A percentile compares a stretch with the other conserved stretches of the same genome.
Conservation (phyloP, 2,113 vertebrate genomes). For the Gasterosteus nipponicus region DNA sequence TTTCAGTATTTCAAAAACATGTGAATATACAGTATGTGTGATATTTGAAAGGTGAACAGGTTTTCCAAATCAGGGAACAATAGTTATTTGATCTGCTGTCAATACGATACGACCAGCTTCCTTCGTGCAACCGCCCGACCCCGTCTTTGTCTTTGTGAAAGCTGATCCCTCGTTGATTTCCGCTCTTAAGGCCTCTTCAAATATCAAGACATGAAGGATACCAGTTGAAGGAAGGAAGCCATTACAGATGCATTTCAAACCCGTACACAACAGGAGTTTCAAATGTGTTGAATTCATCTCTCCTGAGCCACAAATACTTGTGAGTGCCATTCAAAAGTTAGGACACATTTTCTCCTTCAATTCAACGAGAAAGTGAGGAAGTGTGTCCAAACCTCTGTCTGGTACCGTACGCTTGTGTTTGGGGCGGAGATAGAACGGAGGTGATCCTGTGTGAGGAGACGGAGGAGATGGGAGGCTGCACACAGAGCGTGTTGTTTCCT, state of each 20-base stretch:
- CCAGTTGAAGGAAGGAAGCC: constrained; percentile 8
- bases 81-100: neutral
- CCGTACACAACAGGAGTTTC: neutral
- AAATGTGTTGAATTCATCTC: constrained; percentile 9
- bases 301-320: neutral
- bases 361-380: too few relatives aligned
- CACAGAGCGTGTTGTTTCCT: constrained; percentile 62
- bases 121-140: neutral
- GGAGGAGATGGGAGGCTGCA: constrained; percentile 40
- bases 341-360: neutral
- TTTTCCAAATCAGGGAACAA: neutral
- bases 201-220: constrained; percentile 17
- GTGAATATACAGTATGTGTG: neutral
- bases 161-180: constrained; percentile 22
- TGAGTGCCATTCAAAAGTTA: neutral
- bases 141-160: constrained; percentile 15
- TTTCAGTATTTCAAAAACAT: neutral
- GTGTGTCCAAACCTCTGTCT: neutral
- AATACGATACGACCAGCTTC: neutral
- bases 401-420: constrained; percentile 2
- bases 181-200: constrained; percentile 15
- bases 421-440: constrained; percentile 37
- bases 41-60: neutral
- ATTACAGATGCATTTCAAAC: constrained; percentile 27
- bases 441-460: constrained; percentile 60